Conservation (phyloP, 1,140 invertebrate genomes). For the Andrena cerasifolii region DNA sequence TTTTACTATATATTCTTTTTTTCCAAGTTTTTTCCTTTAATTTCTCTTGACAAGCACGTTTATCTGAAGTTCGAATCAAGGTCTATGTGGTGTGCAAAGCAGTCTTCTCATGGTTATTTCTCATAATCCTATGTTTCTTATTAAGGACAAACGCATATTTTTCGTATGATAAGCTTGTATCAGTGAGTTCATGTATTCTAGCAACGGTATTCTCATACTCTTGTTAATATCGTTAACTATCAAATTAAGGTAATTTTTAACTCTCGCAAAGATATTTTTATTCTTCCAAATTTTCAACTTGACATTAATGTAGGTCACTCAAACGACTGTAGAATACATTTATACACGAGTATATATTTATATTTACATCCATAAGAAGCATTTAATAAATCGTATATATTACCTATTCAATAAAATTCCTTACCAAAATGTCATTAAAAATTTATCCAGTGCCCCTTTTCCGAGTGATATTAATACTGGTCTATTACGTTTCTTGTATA, state of each 20-base stretch:
- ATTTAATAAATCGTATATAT: conserved; percentile 57
- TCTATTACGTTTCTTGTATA: conserved; percentile 64
- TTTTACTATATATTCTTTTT: conserved; percentile 55
- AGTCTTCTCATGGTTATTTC: conserved; percentile 62
- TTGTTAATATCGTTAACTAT: conserved; percentile 35
- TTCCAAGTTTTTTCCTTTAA: conserved; percentile 50
- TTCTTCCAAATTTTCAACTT: conserved; percentile 53
- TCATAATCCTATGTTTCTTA: conserved; percentile 59
- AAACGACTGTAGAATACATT: conserved; percentile 55
- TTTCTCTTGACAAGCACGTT: conserved; percentile 52
- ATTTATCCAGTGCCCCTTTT: conserved; percentile 68
- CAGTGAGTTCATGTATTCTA: conserved; percentile 65
- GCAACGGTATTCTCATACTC: conserved; percentile 58
- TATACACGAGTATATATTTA: conserved; percentile 54
- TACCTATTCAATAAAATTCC: conserved; percentile 58
- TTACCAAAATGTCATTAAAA: conserved; percentile 56
- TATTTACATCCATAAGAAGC: conserved; percentile 58
- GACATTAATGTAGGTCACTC: conserved; percentile 53
- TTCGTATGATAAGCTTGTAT: conserved; percentile 46
- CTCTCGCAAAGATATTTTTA: conserved; percentile 36
- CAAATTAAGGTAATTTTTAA: conserved; percentile 51
- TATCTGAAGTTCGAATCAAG: conserved; percentile 60
- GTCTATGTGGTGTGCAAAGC: conserved; percentile 65
- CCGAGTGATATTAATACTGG: conserved; percentile 59
- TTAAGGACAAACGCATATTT: conserved; percentile 50